These are phyloP conservation scores for Rhea americana DNA, from an alignment of 2,113 vertebrate species.

Conservation along the genomic window DNA sequence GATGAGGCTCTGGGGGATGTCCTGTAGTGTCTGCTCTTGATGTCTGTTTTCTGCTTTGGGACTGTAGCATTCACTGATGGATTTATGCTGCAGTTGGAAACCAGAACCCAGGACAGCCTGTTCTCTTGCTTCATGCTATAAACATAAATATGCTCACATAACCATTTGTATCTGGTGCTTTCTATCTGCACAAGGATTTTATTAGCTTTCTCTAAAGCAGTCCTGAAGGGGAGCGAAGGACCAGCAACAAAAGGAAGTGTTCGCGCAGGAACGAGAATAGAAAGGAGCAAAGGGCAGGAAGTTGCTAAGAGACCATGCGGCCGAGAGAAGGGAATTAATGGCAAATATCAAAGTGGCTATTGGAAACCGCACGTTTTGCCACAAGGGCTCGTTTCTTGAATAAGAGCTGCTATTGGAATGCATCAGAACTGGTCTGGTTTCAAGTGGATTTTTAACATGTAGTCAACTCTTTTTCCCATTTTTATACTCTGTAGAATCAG, in stretches of 20 bases:
- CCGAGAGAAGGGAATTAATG: slow-evolving; percentile 63
- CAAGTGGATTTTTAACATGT: background rate
- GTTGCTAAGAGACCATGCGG: slow-evolving; percentile 65
- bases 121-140: slow-evolving; percentile 53
- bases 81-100: slow-evolving; percentile 72
- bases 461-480: background rate
- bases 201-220: slow-evolving; percentile 33
- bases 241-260: slow-evolving; percentile 48
- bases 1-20: background rate
- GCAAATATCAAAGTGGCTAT: slow-evolving; percentile 58
- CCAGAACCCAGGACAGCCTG: slow-evolving; percentile 68
- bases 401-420: background rate
- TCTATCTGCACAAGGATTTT: slow-evolving; percentile 47
- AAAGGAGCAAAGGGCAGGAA: slow-evolving; percentile 66
- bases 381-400: background rate
- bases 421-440: background rate
- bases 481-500: background rate
- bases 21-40: background rate
- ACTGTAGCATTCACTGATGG: slow-evolving; percentile 18
- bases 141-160: slow-evolving; percentile 59
- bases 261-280: slow-evolving; percentile 43
- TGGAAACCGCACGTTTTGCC: slow-evolving; percentile 40
- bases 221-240: slow-evolving; percentile 24
- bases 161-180: slow-evolving; percentile 29
- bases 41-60: slow-evolving; percentile 15